Base-by-base conservation (phyloP, 2,797 vertebrate genomes). In the Bovichtus diacanthus region DNA sequence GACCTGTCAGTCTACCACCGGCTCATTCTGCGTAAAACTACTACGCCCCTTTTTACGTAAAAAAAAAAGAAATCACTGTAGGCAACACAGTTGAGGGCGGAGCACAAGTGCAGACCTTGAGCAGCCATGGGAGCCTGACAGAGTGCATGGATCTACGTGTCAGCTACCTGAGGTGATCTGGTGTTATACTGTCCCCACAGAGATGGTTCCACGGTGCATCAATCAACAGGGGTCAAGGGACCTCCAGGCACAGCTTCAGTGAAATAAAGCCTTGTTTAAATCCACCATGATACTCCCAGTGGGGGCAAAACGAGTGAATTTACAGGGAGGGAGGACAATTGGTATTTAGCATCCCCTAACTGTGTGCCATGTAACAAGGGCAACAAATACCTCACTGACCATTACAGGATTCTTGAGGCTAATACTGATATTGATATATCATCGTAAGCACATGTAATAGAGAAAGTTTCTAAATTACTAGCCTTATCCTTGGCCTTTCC, bases 31-130 rank as follows among this genome's bases (percentile, higher is more conserved):
- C 58, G 72, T 81, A 34, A 1, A 18, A 29, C 67, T 1, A 55
- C 39, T 38, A 84, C 87, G 61, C 74, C 81, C 66, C 55, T n/a
- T 43, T 62, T 75, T 70, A 86, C 87, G 87, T 62, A 10, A 44
- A 27, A 46, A 25, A 15, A 43, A 18, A 8, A 15, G 3, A n/a
- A 19, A 19, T 7, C 2, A 16, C 11, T 27, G 59, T 5, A 25
- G 19, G 31, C 23, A 23, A 1, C 21, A 23, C 38, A 19, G 67
- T 2, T 23, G n/a, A 36, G 74, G 87, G 80, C 47, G 82, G 82
- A 76, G 80, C 68, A 0, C 29, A 1, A 3, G 8, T 12, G 50
- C 0, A 4, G 18, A 11, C 19, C 5, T 3, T 1, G 11, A 31
- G 21, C 46, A 36, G 2, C 15, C 54, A 31, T 34, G 3, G 4